These are phyloP conservation scores for Laterallus jamaicensis DNA, from an alignment of 2,113 vertebrate species.

Conservation along the genomic window DNA sequence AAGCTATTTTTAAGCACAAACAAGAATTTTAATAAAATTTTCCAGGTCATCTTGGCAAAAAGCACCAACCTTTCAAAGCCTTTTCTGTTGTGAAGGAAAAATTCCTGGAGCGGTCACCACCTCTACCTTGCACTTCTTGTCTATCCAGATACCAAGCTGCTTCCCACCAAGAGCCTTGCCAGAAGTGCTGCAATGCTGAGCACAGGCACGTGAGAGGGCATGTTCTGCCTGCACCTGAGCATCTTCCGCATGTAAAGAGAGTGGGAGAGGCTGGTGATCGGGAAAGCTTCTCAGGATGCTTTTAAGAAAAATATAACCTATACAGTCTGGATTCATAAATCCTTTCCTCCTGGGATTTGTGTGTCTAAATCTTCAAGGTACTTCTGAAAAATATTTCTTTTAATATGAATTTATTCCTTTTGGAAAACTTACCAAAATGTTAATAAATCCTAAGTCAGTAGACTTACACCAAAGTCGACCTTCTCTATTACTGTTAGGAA, in stretches of 20 bases:
- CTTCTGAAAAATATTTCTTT: background rate
- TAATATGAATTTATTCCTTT: background rate
- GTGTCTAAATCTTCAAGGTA: constrained; percentile 2
- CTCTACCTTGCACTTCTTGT: background rate
- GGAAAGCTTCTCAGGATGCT: background rate
- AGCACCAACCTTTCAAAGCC: background rate
- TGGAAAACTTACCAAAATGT: background rate
- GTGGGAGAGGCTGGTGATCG: background rate
- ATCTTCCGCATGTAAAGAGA: background rate
- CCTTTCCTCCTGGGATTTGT: background rate
- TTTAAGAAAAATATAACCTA: background rate
- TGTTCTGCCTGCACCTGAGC: background rate
- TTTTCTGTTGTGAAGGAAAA: background rate
- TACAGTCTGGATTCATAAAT: background rate
- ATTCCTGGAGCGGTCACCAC: background rate
- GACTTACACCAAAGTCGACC: background rate
- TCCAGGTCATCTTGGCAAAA: background rate
- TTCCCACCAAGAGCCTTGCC: background rate
- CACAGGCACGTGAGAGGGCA: fast-evolving
- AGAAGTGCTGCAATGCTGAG: fast-evolving
- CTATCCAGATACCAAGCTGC: background rate
- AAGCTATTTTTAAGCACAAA: background rate
- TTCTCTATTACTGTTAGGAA: background rate
- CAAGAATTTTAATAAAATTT: background rate
- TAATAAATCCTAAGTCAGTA: background rate